These are phyloP conservation scores for Xenentodon cancila DNA, from an alignment of 2,797 vertebrate genomes.

Conservation along the genomic window DNA sequence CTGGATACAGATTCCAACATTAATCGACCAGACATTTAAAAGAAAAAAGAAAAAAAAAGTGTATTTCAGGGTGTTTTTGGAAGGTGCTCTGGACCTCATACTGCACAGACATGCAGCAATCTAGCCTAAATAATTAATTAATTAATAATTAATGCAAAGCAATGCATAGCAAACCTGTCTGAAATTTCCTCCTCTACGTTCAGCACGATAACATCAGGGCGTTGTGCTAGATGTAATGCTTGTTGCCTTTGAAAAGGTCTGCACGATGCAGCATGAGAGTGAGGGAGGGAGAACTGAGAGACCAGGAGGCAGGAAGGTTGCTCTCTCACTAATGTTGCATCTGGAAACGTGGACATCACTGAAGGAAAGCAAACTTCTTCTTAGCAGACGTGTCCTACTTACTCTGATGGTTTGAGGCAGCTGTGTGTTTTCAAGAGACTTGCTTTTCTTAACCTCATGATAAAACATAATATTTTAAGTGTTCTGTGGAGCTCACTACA, in stretches of 20 bases:
- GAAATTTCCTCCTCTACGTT: conserved; percentile 1
- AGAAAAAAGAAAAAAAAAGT: not conserved
- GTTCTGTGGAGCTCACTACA: too few relatives aligned
- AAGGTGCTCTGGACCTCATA: conserved; percentile 8
- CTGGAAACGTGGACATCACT: conserved; percentile 37
- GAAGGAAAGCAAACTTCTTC: conserved; percentile 17
- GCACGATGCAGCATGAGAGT: conserved; percentile 17
- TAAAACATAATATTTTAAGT: too few relatives aligned
- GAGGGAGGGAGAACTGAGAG: conserved; percentile 1
- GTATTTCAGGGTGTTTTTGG: not conserved
- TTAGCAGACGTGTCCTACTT: conserved; percentile 12
- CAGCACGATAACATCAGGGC: too few relatives aligned
- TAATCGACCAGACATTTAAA: conserved; percentile 5
- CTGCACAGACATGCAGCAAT: not conserved
- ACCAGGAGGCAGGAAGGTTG: conserved; percentile 2
- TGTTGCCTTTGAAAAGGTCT: conserved; percentile 24
- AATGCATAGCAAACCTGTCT: not conserved
- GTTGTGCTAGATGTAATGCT: conserved; percentile 1
- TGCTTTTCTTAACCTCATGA: too few relatives aligned
- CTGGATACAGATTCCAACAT: not conserved
- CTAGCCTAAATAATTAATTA: not conserved
- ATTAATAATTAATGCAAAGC: not conserved
- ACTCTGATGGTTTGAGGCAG: too few relatives aligned
- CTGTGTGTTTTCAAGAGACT: too few relatives aligned
- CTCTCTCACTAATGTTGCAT: conserved; percentile 5